Evolutionary conservation across 2,113 vertebrate genomes (phyloP).

Genomic region (Geothlypis trichas): DNA sequence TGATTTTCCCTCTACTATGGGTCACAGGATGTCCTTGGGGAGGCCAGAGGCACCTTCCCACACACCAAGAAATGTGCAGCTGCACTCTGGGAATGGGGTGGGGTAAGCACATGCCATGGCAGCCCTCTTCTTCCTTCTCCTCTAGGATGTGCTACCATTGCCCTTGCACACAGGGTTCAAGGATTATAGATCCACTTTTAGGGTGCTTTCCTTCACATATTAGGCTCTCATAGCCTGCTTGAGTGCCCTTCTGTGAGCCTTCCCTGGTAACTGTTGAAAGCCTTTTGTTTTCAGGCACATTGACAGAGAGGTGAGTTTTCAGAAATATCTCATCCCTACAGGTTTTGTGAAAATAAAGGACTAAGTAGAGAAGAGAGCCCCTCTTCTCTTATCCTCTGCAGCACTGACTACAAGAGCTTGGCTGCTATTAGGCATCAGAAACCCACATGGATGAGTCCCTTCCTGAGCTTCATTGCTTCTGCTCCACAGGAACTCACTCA

Average conservation of each 20-base stretch:
- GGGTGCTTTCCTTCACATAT: not conserved
- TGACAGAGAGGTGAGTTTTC: constrained; percentile 2
- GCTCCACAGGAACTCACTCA: constrained; percentile 20
- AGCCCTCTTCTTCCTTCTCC: not conserved
- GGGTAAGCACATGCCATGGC: not conserved
- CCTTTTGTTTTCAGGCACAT: not conserved
- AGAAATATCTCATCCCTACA: not conserved
- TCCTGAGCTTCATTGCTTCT: constrained; percentile 4
- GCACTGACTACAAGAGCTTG: not conserved
- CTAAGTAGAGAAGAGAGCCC: not conserved
- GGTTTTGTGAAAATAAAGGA: constrained; percentile 14
- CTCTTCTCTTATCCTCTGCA: not conserved
- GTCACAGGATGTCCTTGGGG: not conserved
- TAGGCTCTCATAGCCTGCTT: not conserved
- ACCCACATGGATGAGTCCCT: not conserved
- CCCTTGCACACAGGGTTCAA: not conserved
- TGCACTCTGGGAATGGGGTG: not conserved
- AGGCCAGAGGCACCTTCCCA: not conserved
- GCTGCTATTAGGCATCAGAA: constrained; percentile 24
- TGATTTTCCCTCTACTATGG: not conserved
- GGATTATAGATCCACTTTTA: not conserved
- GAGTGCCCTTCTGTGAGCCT: not conserved
- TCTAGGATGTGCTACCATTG: not conserved
- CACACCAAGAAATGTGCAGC: no score
- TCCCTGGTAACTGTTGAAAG: not conserved